These are phyloP conservation scores for Hydrozoanthus tunicans DNA, from an alignment of 64 coral and sea anemone genomes.

Conservation along the genomic window DNA sequence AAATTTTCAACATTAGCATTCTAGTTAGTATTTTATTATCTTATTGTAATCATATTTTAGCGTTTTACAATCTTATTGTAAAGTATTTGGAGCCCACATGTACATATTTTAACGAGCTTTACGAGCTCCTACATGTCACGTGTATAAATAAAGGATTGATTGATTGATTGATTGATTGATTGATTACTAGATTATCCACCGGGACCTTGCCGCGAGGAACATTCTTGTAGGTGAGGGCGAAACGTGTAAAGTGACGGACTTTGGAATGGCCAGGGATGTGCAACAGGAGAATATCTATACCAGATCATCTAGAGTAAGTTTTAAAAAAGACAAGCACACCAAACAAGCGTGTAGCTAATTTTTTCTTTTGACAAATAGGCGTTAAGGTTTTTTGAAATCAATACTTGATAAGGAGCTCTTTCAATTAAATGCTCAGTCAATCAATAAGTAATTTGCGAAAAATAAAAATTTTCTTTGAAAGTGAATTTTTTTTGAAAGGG, in stretches of 20 bases:
- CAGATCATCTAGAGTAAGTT: background rate
- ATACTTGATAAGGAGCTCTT: background rate
- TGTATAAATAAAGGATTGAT: too few relatives aligned
- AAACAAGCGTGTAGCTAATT: background rate
- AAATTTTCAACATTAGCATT: too few relatives aligned
- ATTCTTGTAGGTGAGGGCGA: background rate
- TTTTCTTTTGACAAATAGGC: background rate
- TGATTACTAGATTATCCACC: background rate
- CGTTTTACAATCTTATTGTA: too few relatives aligned
- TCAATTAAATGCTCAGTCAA: too few relatives aligned
- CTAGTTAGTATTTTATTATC: background rate
- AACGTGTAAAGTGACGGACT: too few relatives aligned
- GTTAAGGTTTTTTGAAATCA: background rate
- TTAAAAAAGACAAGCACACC: background rate
- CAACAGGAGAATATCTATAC: background rate
- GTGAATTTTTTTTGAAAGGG: background rate
- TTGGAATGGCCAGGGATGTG: too few relatives aligned
- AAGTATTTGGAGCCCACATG: background rate
- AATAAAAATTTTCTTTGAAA: background rate
- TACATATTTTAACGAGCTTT: background rate
- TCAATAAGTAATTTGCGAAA: background rate
- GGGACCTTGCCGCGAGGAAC: background rate
- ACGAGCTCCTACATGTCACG: too few relatives aligned
- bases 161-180: too few relatives aligned
- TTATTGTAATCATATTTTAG: too few relatives aligned